phyloP scores from a whole-genome alignment of 2,113 vertebrate genomes.

The Cromileptes altivelis region DNA sequence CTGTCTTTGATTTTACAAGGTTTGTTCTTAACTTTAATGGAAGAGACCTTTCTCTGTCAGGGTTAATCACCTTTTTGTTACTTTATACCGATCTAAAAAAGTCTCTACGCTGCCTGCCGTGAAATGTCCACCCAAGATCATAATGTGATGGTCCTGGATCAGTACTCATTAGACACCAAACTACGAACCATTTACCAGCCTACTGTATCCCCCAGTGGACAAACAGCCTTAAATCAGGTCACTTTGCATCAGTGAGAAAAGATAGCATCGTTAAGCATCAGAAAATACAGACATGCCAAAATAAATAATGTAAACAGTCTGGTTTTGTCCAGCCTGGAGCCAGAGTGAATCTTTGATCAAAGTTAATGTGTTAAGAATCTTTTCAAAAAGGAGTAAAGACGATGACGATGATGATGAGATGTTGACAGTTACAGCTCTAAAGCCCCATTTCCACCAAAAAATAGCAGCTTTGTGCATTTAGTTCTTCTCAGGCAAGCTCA shows the following conservation, averaged over 20 bases:
- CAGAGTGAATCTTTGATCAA: neutral
- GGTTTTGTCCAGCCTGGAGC: neutral
- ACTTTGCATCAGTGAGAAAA: constrained; percentile 27
- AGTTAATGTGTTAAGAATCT: neutral
- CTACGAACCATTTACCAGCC: neutral
- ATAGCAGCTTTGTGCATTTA: too few species aligned
- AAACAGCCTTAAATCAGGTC: constrained; percentile 12
- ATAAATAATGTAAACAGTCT: constrained; percentile 51
- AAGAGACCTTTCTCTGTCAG: neutral
- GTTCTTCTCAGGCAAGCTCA: too few species aligned
- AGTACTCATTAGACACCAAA: neutral
- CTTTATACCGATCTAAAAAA: neutral
- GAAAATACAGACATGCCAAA: constrained; percentile 10
- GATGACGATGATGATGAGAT: neutral
- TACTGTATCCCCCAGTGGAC: constrained; percentile 25
- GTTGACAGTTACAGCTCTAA: neutral
- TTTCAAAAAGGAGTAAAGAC: too few species aligned
- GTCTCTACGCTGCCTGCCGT: neutral
- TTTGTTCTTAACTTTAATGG: too few species aligned
- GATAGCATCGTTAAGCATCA: constrained; percentile 21
- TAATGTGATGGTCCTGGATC: neutral
- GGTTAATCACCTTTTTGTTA: neutral
- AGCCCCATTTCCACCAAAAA: too few species aligned
- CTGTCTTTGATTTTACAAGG: neutral
- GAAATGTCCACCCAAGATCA: neutral